Base-by-base conservation (phyloP, 2,888 invertebrate genomes). In the Maniola hyperantus region DNA sequence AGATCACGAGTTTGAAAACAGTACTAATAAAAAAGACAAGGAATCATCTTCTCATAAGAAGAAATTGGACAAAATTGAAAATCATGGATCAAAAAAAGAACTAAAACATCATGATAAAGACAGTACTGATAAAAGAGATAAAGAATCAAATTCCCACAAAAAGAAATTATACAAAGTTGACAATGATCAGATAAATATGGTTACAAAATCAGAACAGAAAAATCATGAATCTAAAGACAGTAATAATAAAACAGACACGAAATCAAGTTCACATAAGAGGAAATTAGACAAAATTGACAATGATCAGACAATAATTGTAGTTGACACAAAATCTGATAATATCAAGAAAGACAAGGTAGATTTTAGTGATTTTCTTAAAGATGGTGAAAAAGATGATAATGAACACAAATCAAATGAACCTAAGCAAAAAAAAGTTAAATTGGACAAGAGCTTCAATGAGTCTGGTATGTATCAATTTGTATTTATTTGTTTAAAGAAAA, bases 361-460 rank as follows among this genome's bases (percentile, higher is more conserved):
- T 68, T 82, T 79, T 55, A 77, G 75, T 71, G 79, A 87, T 69
- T 90, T 91, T 71, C 71, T 87, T 58, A 83, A 84, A 53, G 73
- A 73, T 62, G 68, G 71, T 8, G 71, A 77, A 11, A 53, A 54
- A 59, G 58, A 72, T 65, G 64, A 74, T 46, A 71, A 70, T 46
- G 58, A 57, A 44, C 51, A 51, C 6, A 58, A 63, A n/a, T 53
- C 48, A 39, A 13, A 8, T 48, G 71, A 74, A 61, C 63, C 67
- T 1, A 78, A 77, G 36, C 69, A 71, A 48, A 81, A 80, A 68
- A 79, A 79, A 72, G 78, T 72, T 74, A 78, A 80, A 71, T 54
- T 77, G n/a, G 83, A 88, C 66, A 82, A 79, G 63, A 86, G 84
- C 59, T 77, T 88, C 0, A 91, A 91, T 83, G 87, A 89, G 65